Percentiles rank a stretch among this genome's conserved stretches.
phyloP scores from a whole-genome alignment of 2,888 invertebrate species.

The Zygogramma bicolorata region DNA sequence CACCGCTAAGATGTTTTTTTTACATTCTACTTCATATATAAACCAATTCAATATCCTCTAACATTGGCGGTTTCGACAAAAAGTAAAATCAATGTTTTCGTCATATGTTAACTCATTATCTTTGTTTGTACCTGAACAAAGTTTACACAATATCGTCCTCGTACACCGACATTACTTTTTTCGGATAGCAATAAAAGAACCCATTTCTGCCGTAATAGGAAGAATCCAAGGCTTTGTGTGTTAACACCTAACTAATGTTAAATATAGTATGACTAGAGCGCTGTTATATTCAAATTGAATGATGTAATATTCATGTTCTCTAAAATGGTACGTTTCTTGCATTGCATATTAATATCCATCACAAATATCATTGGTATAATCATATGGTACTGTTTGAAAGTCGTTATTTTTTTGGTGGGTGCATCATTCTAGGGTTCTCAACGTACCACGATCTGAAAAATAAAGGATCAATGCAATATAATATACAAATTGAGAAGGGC shows the following conservation, averaged over 20 bases:
- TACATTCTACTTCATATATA: too few relatives aligned
- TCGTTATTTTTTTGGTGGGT: neutral
- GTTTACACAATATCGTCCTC: constrained; percentile 1
- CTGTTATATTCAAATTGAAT: neutral
- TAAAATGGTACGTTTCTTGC: neutral
- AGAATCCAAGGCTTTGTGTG: constrained; percentile 1
- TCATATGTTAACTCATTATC: neutral
- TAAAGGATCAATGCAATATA: too few relatives aligned
- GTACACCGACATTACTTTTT: neutral
- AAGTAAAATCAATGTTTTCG: neutral
- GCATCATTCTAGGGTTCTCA: too few relatives aligned
- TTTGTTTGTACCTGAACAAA: neutral
- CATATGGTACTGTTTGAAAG: too few relatives aligned
- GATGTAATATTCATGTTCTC: neutral
- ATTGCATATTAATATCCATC: neutral
- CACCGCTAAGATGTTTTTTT: too few relatives aligned
- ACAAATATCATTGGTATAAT: neutral
- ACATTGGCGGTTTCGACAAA: neutral
- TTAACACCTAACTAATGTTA: neutral
- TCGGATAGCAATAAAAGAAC: neutral
- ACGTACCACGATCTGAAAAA: too few relatives aligned
- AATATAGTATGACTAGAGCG: neutral
- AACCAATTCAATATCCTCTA: too few relatives aligned
- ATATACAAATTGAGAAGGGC: too few relatives aligned
- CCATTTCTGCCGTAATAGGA: neutral